phyloP scores from a whole-genome alignment of 2,888 invertebrate genomes.

The Caenorhabditis sinica region DNA sequence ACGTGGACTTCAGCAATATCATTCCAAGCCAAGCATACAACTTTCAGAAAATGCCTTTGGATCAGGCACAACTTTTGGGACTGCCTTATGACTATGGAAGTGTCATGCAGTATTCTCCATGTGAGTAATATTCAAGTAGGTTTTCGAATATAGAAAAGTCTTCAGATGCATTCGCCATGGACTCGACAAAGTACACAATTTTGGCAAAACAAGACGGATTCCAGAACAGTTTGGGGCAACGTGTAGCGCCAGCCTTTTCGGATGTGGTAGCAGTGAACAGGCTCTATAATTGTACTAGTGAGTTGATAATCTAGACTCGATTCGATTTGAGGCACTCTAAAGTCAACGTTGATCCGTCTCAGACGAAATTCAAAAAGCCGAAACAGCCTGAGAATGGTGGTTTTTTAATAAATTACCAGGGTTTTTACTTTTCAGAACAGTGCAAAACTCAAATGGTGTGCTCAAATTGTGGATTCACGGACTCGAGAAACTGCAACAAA shows the following conservation, averaged over 20 bases:
- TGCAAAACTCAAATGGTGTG: slow-evolving; percentile 49
- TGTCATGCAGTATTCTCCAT: slow-evolving; percentile 74
- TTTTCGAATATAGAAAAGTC: no score
- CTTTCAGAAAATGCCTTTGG: slow-evolving; percentile 64
- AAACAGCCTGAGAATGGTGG: neutral
- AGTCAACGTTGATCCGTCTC: no score
- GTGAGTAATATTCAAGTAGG: slow-evolving; percentile 23
- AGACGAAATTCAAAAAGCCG: neutral
- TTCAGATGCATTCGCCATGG: slow-evolving; percentile 69
- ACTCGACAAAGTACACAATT: slow-evolving; percentile 59
- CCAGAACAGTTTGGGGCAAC: slow-evolving; percentile 71
- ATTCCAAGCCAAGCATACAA: slow-evolving; percentile 61
- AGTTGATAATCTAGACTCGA: no score
- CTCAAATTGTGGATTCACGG: slow-evolving; percentile 59
- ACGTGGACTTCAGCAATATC: slow-evolving; percentile 67
- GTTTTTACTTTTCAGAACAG: slow-evolving; percentile 27
- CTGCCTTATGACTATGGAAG: slow-evolving; percentile 71
- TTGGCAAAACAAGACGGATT: slow-evolving; percentile 56
- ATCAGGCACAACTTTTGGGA: slow-evolving; percentile 55
- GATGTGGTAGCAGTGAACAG: slow-evolving; percentile 68
- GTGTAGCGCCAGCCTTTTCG: slow-evolving; percentile 68
- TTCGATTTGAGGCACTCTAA: no score
- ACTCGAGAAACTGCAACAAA: slow-evolving; percentile 56
- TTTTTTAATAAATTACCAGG: no score
- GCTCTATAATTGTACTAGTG: slow-evolving; percentile 66